A percentile compares a stretch with the other conserved stretches of the same genome.
Conservation (phyloP, 2,888 invertebrate species). For the Conistra vaccinii region DNA sequence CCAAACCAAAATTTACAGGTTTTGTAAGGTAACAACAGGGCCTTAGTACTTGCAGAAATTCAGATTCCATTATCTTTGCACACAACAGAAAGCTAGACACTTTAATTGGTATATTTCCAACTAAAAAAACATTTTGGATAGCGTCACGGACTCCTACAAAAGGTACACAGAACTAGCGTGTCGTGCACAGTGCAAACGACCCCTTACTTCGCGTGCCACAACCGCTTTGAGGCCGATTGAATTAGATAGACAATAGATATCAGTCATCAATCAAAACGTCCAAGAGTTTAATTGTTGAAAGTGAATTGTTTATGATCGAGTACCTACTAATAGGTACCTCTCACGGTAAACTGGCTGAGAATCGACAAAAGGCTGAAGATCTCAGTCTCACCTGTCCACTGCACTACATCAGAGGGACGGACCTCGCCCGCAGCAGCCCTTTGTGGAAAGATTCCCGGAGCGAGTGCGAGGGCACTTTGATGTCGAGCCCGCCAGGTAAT, state of each 20-base stretch:
- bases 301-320: constrained; percentile 66
- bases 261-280: constrained; percentile 83
- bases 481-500: constrained; percentile 87
- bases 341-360: constrained; percentile 61
- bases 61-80: constrained; percentile 36
- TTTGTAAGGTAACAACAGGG: background rate
- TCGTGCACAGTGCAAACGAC: constrained; percentile 77
- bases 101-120: constrained; percentile 32
- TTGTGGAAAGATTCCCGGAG: constrained; percentile 86
- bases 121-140: constrained; percentile 27
- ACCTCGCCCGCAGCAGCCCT: constrained; percentile 85
- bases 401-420: constrained; percentile 81
- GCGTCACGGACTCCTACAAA: constrained; percentile 43
- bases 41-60: background rate
- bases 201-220: constrained; percentile 78
- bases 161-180: constrained; percentile 66
- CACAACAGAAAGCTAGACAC: constrained; percentile 33
- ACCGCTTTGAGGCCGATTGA: constrained; percentile 79
- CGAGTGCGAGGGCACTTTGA: constrained; percentile 85
- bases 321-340: constrained; percentile 26
- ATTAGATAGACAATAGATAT: constrained; percentile 83
- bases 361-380: constrained; percentile 78
- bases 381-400: constrained; percentile 80
- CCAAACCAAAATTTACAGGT: background rate
- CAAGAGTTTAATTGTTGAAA: constrained; percentile 73